Evolutionary conservation across 2,888 invertebrate species (phyloP), one percentile per base, ranked within the genome.

Genomic region (Onthophagus sagittarius): DNA sequence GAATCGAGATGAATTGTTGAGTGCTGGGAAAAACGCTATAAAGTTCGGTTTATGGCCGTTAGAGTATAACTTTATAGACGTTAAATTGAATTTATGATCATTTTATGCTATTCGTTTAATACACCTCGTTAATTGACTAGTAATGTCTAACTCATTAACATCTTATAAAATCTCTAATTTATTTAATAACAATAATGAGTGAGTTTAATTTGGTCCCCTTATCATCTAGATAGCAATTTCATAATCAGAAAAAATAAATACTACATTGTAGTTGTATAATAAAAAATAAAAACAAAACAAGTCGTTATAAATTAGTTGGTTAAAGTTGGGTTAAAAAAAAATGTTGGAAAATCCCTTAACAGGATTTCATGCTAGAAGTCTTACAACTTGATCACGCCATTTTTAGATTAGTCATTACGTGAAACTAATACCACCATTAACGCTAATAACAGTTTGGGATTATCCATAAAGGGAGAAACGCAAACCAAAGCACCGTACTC

Each of bases 1-100:
- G n/a, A 23, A 67, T 67, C 67, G 67, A 67, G 7, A 32, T 67
- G 32, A 67, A 67, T 67, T 67, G 31, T 67, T 31, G 67, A 31
- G 67, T 67, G 67, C 31, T 53, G 9, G 39, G 39, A 53, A 53
- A 53, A 53, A 53, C 11, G 39, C 39, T 53, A 53, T 53, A 53
- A 53, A 53, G 39, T 53, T 53, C 39, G 11, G 39, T 53, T 53
- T 53, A 53, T 53, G 39, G 39, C 39, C 39, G 11, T 53, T 53
- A 53, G 2, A 53, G 9, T 53, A 53, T 53, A 53, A 53, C 39
- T 7, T 53, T 53, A 53, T 7, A 53, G 39, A 53, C 39, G 39
- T 11, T 53, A 53, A 53, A 53, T 53, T 53, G 39, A 53, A 53
- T 53, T 53, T 53, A 53, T 53, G 7, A 9, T 11, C 7, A 53